phyloP scores from a whole-genome alignment of 2,888 invertebrate species.

The Urechis unicinctus region DNA sequence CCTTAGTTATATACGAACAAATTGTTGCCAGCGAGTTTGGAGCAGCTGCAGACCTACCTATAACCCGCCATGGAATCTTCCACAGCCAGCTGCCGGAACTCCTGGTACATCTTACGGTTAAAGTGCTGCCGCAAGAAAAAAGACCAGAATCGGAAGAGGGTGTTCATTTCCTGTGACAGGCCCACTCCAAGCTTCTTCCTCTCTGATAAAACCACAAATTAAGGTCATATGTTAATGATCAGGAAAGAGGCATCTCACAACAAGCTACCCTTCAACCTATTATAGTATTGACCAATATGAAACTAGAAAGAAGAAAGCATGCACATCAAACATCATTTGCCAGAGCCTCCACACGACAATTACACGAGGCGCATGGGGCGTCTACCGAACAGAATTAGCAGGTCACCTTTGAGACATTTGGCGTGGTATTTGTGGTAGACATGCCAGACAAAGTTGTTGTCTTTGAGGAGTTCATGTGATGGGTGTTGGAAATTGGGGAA shows the following conservation, averaged over 20 bases:
- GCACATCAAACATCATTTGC: too few relatives aligned
- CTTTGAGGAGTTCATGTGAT: constrained; percentile 85
- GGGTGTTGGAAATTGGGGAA: constrained; percentile 93
- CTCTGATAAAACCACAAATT: constrained; percentile 58
- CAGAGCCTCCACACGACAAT: too few relatives aligned
- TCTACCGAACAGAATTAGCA: neutral
- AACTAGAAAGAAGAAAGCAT: too few relatives aligned
- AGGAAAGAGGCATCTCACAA: too few relatives aligned
- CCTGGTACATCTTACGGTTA: constrained; percentile 95
- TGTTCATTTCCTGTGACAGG: constrained; percentile 98
- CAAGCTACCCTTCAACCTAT: too few relatives aligned
- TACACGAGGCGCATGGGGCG: neutral
- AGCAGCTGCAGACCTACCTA: constrained; percentile 43
- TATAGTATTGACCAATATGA: too few relatives aligned
- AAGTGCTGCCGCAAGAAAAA: constrained; percentile 98
- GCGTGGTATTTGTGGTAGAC: constrained; percentile 94
- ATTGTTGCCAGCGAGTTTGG: too few relatives aligned
- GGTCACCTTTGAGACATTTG: constrained; percentile 79
- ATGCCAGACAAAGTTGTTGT: constrained; percentile 96
- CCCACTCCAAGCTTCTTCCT: constrained; percentile 89
- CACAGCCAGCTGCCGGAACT: constrained; percentile 84
- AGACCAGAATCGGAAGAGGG: constrained; percentile 98
- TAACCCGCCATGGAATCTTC: constrained; percentile 86
- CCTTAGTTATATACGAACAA: too few relatives aligned
- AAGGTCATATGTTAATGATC: neutral